Percentiles rank a stretch among this genome's conserved stretches.
Conservation (phyloP, 2,888 invertebrate genomes). For the Drosophila niveifrons region DNA sequence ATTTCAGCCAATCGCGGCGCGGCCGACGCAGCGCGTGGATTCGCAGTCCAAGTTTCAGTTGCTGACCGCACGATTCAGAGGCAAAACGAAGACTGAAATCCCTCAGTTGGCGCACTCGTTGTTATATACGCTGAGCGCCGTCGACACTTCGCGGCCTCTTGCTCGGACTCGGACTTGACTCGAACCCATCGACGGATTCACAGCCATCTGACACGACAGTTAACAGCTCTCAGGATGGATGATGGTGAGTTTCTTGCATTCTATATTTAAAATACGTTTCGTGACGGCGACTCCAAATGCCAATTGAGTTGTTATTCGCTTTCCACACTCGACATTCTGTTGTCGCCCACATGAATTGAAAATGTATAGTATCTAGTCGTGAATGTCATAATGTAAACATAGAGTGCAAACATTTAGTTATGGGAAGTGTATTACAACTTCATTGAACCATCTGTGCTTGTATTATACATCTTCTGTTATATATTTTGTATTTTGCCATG, state of each 20-base stretch:
- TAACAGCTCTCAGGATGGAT: conserved; percentile 26
- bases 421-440: background rate
- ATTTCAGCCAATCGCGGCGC: conserved; percentile 68
- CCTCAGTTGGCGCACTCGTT: conserved; percentile 72
- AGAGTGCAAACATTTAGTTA: conserved; percentile 20
- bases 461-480: too few species aligned
- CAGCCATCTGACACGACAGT: conserved; percentile 21
- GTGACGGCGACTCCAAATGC: background rate
- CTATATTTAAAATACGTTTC: background rate
- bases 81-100: conserved; percentile 80
- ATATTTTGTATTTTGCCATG: background rate
- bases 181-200: conserved; percentile 4
- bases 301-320: conserved; percentile 14
- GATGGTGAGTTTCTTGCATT: conserved; percentile 37
- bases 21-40: conserved; percentile 61
- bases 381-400: too few species aligned
- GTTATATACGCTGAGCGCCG: conserved; percentile 66
- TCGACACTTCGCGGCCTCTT: background rate
- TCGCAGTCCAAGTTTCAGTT: conserved; percentile 52
- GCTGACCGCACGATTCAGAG: conserved; percentile 79
- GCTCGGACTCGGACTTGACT: conserved; percentile 21
- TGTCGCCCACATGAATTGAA: background rate
- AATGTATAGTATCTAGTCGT: background rate
- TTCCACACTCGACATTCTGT: conserved; percentile 14
- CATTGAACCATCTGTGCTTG: too few species aligned